Conservation (phyloP, 2,888 invertebrate genomes). For the Netelia melanura region DNA sequence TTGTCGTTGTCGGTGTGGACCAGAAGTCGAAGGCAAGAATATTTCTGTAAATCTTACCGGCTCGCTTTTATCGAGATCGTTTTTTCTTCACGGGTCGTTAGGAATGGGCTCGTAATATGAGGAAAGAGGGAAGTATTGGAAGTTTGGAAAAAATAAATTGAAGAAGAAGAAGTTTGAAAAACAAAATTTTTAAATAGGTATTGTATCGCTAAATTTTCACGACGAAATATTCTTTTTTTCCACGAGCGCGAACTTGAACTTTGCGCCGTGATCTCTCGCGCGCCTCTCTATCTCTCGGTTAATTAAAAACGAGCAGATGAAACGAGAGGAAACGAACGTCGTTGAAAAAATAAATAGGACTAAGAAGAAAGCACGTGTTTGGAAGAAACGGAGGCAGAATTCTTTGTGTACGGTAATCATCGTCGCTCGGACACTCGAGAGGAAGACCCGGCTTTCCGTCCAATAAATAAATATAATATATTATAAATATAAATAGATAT, state of each 20-base stretch:
- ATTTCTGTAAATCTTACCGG: too few species aligned
- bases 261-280: slow-evolving; percentile 8
- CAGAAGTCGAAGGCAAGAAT: too few species aligned
- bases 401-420: slow-evolving; percentile 6
- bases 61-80: too few species aligned
- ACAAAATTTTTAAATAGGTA: slow-evolving; percentile 6
- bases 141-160: too few species aligned
- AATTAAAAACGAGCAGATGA: slow-evolving; percentile 33
- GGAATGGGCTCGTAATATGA: too few species aligned
- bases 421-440: slow-evolving; percentile 8
- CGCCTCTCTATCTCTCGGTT: neutral
- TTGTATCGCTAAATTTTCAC: slow-evolving; percentile 30
- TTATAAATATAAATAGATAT: too few species aligned
- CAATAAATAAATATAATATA: slow-evolving; percentile 5
- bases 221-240: slow-evolving; percentile 12
- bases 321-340: neutral
- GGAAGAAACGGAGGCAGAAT: neutral
- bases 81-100: too few species aligned
- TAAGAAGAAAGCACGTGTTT: neutral
- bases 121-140: too few species aligned
- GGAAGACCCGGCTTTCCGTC: neutral
- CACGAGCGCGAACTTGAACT: slow-evolving; percentile 49
- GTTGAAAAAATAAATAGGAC: neutral
- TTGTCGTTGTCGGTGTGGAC: neutral
- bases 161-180: neutral